Conservation (phyloP, 2,797 vertebrate genomes). For the Mastacembelus armatus region DNA sequence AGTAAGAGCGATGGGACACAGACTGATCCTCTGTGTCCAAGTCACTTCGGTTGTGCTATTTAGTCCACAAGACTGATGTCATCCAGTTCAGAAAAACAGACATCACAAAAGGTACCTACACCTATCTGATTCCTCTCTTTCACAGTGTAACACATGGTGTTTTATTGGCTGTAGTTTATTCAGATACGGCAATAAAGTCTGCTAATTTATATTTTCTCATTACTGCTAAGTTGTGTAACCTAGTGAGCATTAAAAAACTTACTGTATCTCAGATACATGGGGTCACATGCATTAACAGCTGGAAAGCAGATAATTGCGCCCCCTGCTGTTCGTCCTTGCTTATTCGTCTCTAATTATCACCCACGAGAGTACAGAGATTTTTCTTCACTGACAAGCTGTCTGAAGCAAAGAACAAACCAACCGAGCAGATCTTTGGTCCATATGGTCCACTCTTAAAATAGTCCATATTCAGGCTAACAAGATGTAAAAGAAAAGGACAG, state of each 20-base stretch:
- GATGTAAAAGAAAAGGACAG: conserved; percentile 6
- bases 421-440: conserved; percentile 47
- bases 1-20: conserved; percentile 32
- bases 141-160: neutral
- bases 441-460: conserved; percentile 56
- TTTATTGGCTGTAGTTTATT: neutral
- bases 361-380: conserved; percentile 59
- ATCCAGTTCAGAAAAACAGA: conserved; percentile 6
- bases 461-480: conserved; percentile 8
- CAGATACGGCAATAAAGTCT: conserved; percentile 1
- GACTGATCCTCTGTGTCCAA: conserved; percentile 24
- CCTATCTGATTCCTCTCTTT: conserved; percentile 2
- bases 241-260: conserved; percentile 25
- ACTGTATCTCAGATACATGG: conserved; percentile 28
- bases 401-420: conserved; percentile 48
- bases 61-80: conserved; percentile 7
- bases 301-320: conserved; percentile 53
- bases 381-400: conserved; percentile 63
- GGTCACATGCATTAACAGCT: conserved; percentile 35
- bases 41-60: conserved; percentile 28
- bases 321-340: conserved; percentile 61
- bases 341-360: conserved; percentile 74
- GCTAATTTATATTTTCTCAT: neutral
- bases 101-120: conserved; percentile 6
- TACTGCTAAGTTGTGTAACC: conserved; percentile 26